Conservation (phyloP, 2,113 vertebrate genomes). For the Puma concolor region DNA sequence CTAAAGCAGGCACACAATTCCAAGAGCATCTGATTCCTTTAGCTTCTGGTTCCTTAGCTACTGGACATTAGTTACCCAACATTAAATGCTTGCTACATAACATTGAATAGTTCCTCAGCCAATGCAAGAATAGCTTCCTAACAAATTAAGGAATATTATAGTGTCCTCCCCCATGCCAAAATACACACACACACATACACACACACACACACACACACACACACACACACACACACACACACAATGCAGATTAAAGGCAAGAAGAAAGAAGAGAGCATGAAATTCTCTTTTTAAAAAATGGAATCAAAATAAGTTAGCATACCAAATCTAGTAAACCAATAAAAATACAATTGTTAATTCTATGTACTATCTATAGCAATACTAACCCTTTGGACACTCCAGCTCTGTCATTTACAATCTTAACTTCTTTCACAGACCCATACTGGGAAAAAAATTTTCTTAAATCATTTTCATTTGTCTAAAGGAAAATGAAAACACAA, state of each 20-base stretch:
- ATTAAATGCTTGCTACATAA: slow-evolving; percentile 39
- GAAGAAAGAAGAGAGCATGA: not conserved
- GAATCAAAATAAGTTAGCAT: slow-evolving; percentile 16
- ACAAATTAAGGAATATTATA: slow-evolving; percentile 44
- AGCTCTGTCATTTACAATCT: slow-evolving; percentile 91
- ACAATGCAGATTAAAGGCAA: not conserved
- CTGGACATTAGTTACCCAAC: not conserved
- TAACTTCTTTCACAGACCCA: slow-evolving; percentile 93
- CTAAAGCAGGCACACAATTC: not conserved
- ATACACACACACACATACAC: not conserved
- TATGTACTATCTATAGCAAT: slow-evolving; percentile 64
- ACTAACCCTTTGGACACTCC: slow-evolving; percentile 93
- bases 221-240: not conserved
- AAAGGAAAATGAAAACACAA: slow-evolving; percentile 72
- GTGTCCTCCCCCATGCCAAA: not conserved
- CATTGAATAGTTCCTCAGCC: not conserved
- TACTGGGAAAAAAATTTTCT: slow-evolving; percentile 90
- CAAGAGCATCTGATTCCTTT: not conserved
- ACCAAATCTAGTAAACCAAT: slow-evolving; percentile 11
- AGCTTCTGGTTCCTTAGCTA: slow-evolving; percentile 1
- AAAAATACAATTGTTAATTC: slow-evolving; percentile 59
- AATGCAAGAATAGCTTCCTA: slow-evolving; percentile 21
- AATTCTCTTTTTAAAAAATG: not conserved
- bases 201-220: not conserved
- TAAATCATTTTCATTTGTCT: slow-evolving; percentile 92